Evolutionary conservation across 2,797 vertebrate genomes (phyloP), one percentile per base, ranked within the genome.

Genomic region (Oreochromis mossambicus): DNA sequence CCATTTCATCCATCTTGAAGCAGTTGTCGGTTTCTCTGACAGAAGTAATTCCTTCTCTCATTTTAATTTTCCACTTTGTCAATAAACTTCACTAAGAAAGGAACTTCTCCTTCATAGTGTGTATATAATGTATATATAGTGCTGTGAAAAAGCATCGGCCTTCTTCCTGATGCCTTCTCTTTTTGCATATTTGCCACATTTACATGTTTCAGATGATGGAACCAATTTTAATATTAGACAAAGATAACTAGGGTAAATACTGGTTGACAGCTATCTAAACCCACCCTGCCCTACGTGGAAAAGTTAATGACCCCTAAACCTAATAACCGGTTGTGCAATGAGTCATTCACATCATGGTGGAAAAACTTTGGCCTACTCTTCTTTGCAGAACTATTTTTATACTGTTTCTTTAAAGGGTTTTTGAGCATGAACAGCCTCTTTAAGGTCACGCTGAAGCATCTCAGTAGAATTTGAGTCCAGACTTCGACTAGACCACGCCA

Each of bases 1-100:
- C 87, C n/a, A 88, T 92, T 94, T 92, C 81, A 86, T 78, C 90
- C 87, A 91, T 91, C 91, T 93, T 89, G 82, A 83, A 73, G 82
- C 78, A 83, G 82, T 76, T 78, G 84, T 88, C 48, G 88, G 85
- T 89, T 84, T 89, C 77, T 66, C 54, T 82, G 79, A 85, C 8
- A 21, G 80, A n/a, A 82, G 17, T 56, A 19, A 88, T 87, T 85
- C 63, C 55, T 82, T 85, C 32, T 54, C 19, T 10, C 24, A 43
- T 41, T 86, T 85, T 26, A 75, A 66, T 13, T 8, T 14, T 13
- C 9, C 36, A 15, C 12, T 32, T 73, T 78, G 32, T 48, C 70
- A 75, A 3, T 75, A 75, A 50, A 32, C 70, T 14, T 75, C 46
- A n/a, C 48, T 13, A 51, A 50, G 26, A 41, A 32, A 29, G 1